phyloP scores from a whole-genome alignment of 2,113 vertebrate species.

The Mormyrus iriodes region DNA sequence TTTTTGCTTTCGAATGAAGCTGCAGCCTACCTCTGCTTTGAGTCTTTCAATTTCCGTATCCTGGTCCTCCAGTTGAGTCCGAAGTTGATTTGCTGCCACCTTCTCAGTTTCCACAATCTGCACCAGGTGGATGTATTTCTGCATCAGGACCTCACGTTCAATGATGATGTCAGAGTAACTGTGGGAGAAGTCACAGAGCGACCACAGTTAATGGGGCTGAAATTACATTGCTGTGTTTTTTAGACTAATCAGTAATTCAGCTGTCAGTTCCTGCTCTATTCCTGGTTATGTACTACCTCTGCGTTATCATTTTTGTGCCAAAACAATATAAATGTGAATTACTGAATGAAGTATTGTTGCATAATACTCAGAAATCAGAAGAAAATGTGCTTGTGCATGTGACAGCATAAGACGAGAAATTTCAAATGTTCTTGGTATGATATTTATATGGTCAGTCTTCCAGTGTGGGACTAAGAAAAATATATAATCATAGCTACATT shows the following conservation, averaged over 20 bases:
- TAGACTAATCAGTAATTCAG: not conserved
- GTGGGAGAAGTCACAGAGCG: not conserved
- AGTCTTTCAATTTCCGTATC: slow-evolving; percentile 77
- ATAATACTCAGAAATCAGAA: not conserved
- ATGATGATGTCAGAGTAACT: slow-evolving; percentile 90
- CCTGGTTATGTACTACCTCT: not conserved
- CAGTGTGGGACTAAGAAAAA: not conserved
- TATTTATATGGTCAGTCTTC: not conserved
- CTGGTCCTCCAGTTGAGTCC: slow-evolving; percentile 78
- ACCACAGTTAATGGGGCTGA: not conserved
- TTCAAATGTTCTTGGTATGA: not conserved
- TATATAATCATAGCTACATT: not conserved
- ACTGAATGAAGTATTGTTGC: not conserved
- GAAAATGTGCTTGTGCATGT: not conserved
- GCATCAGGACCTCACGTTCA: slow-evolving; percentile 91
- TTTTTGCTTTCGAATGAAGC: not conserved
- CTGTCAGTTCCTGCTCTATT: not conserved
- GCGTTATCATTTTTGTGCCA: not conserved
- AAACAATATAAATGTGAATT: not conserved
- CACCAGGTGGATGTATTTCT: slow-evolving; percentile 95
- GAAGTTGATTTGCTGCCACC: slow-evolving; percentile 83
- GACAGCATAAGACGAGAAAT: not conserved
- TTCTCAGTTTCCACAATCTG: slow-evolving; percentile 97
- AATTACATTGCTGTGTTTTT: not conserved
- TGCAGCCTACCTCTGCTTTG: slow-evolving; percentile 67